Conservation (phyloP, 2,113 vertebrate genomes). For the Pseudorectes ferrugineus region DNA sequence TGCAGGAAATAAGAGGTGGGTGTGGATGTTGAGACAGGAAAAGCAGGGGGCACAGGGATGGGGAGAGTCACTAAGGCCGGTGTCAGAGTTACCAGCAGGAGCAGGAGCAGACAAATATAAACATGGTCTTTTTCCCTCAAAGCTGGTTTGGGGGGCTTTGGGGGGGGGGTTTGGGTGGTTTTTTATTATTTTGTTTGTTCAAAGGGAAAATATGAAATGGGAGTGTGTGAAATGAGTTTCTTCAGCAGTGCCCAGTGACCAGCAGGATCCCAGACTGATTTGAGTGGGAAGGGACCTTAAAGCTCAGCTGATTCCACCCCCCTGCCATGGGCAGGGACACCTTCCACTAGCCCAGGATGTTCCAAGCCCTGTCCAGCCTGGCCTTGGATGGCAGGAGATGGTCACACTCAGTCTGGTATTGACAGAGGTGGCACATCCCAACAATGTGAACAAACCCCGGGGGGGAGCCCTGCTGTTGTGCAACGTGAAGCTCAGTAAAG, state of each 20-base stretch:
- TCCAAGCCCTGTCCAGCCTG: neutral
- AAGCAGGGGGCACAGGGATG: neutral
- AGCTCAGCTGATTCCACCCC: neutral
- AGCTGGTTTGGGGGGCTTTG: neutral
- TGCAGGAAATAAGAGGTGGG: accelerated
- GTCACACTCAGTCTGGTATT: neutral
- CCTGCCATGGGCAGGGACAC: neutral
- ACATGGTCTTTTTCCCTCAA: neutral
- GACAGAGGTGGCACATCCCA: neutral
- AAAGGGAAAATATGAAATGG: neutral
- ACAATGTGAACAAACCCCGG: neutral
- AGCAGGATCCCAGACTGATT: neutral
- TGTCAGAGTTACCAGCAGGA: neutral
- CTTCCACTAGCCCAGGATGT: neutral
- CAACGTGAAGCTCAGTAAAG: neutral
- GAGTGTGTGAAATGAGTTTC: neutral
- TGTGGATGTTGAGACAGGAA: neutral
- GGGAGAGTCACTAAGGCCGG: neutral
- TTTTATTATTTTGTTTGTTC: neutral
- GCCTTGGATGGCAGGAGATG: neutral
- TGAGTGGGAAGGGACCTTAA: neutral
- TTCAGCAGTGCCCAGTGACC: neutral
- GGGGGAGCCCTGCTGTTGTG: neutral
- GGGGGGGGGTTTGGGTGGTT: neutral
- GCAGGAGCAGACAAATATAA: neutral